A percentile compares a stretch with the other conserved stretches of the same genome.
Evolutionary conservation across 2,888 invertebrate genomes (phyloP).

Genomic region (Copidosoma aretas): DNA sequence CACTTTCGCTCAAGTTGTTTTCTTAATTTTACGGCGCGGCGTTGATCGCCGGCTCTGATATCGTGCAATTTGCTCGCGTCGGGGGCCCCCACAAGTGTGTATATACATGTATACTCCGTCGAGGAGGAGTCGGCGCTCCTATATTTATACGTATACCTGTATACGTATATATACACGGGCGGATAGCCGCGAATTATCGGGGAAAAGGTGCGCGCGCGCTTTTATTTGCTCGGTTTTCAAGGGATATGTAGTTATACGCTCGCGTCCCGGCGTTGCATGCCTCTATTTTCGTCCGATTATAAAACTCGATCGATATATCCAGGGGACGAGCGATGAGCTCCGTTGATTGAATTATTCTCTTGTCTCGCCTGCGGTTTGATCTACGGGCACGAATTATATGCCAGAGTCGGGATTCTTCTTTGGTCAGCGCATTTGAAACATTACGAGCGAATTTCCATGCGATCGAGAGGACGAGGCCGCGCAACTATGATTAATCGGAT

Average conservation of each 20-base stretch:
- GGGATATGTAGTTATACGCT: not conserved
- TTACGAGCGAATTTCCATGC: too few relatives aligned
- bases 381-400: too few relatives aligned
- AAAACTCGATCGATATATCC: too few relatives aligned
- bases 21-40: constrained; percentile 19
- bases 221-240: not conserved
- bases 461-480: too few relatives aligned
- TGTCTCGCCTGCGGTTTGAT: too few relatives aligned
- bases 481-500: too few relatives aligned
- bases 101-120: not conserved
- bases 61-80: constrained; percentile 1
- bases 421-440: too few relatives aligned
- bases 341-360: too few relatives aligned
- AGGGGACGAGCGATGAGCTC: too few relatives aligned
- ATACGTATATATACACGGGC: not conserved
- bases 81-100: not conserved
- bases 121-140: constrained; percentile 1
- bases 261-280: not conserved
- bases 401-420: too few relatives aligned
- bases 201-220: not conserved
- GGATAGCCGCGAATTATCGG: not conserved
- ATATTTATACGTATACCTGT: too few relatives aligned
- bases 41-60: constrained; percentile 1
- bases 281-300: too few relatives aligned
- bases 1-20: not conserved